These are phyloP conservation scores for Pterocles gutturalis DNA, from an alignment of 2,113 vertebrate species.

Conservation along the genomic window DNA sequence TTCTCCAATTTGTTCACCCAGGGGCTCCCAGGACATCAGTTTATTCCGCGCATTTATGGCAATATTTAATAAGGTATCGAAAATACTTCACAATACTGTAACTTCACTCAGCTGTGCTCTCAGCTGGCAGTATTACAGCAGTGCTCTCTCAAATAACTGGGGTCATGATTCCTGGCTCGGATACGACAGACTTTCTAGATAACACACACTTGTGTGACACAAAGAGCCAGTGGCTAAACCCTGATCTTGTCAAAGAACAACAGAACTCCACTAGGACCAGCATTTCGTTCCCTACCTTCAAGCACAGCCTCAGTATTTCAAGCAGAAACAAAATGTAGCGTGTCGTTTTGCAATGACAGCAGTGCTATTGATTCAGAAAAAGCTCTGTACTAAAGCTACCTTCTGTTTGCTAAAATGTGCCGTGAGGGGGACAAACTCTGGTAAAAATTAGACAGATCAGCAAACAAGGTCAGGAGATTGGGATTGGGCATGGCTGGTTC, in stretches of 20 bases:
- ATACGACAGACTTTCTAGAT: not conserved
- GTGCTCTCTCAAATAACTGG: not conserved
- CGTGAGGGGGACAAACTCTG: not conserved
- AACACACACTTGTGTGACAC: not conserved
- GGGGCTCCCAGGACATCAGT: not conserved
- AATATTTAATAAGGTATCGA: not conserved
- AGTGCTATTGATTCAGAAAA: not conserved
- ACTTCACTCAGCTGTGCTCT: not conserved
- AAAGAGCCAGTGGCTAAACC: not conserved
- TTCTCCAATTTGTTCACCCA: constrained; percentile 17
- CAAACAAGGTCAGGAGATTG: not conserved
- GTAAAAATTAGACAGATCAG: not conserved
- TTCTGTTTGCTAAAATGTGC: not conserved
- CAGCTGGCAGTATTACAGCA: not conserved
- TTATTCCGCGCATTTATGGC: not conserved
- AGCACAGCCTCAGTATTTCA: not conserved
- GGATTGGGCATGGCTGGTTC: too few relatives aligned
- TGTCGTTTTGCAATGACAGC: not conserved
- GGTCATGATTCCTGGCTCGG: not conserved
- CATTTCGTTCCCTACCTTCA: not conserved
- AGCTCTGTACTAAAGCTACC: not conserved
- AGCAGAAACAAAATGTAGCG: not conserved
- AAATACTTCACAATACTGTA: not conserved
- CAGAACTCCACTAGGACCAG: not conserved
- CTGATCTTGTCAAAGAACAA: not conserved